Percentiles rank a stretch among this genome's conserved stretches.
Conservation (phyloP, 2,888 invertebrate species). For the Cerceris ruficornis region DNA sequence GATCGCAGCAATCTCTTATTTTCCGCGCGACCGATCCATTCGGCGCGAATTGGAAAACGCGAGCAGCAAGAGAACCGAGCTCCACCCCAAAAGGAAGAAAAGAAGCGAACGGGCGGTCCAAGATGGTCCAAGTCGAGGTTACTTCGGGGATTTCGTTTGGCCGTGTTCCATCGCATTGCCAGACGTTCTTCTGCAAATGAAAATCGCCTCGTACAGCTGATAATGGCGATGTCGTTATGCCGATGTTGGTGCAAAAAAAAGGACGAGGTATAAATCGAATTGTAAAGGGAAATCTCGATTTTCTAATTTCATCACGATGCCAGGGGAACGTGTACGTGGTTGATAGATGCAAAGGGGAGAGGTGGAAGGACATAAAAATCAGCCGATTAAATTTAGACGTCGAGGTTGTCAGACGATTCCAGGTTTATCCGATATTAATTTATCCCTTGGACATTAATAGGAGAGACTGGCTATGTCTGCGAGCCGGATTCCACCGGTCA, state of each 20-base stretch:
- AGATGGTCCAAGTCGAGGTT: background rate
- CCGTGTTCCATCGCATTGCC: slow-evolving; percentile 32
- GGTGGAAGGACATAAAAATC: too few relatives aligned
- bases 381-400: too few relatives aligned
- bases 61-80: slow-evolving; percentile 65
- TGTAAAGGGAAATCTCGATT: too few relatives aligned
- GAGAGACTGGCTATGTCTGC: background rate
- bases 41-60: slow-evolving; percentile 71
- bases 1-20: slow-evolving; percentile 72
- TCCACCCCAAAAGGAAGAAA: slow-evolving; percentile 31
- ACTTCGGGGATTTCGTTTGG: slow-evolving; percentile 49
- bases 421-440: background rate
- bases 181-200: slow-evolving; percentile 17
- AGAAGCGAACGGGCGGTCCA: slow-evolving; percentile 19
- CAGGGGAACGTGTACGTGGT: too few relatives aligned
- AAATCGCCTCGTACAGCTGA: background rate
- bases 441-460: background rate
- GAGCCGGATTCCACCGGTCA: background rate
- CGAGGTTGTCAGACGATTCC: background rate
- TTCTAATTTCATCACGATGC: too few relatives aligned
- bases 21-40: slow-evolving; percentile 70
- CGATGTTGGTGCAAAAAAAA: too few relatives aligned
- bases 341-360: too few relatives aligned
- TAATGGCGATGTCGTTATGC: too few relatives aligned
- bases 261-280: too few relatives aligned